Base-by-base conservation (phyloP, 1,140 invertebrate genomes). In the Chironomus striatipennis region DNA sequence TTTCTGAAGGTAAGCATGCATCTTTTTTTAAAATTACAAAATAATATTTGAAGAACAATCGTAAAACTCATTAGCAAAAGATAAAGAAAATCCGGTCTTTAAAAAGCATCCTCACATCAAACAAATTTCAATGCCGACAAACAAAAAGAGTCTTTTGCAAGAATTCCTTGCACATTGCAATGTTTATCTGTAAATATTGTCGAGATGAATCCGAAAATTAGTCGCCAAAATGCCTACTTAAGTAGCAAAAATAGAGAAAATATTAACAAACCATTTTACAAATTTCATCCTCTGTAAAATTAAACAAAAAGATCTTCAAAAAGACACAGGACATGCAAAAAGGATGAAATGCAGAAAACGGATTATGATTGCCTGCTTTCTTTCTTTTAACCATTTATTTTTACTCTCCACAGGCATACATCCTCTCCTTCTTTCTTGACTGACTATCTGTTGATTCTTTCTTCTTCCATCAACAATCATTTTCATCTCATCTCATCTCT, bases 391-490 rank as follows among this genome's bases (percentile, higher is more conserved):
- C 24, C 24, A 34, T 34, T 57, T 57, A n/a, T n/a, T n/a, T 57
- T 57, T 57, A 2, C 65, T 70, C 65, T 18, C 18, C 17, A 10
- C 65, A 70, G n/a, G 65, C 65, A 70, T 9, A 15, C 47, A 57
- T 57, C n/a, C 12, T 5, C n/a, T 70, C 18, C 65, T 70, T 18
- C 7, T 21, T n/a, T n/a, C n/a, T n/a, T n/a, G n/a, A n/a, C n/a
- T 70, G 65, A 21, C 20, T 18, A 70, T 70, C 65, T 70, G 65
- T 70, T 70, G 65, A 70, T 70, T 70, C 65, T 20, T 70, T 57
- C 47, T 57, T 57, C 24, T 47, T 57, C 47, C 47, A 12, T 34
- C 24, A 34, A 34, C 24, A 34, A 34, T 34, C 24, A 34, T 34
- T 34, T 34, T 12, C 47, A 57, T 57, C 7, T 57, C 65, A 70